phyloP scores from a whole-genome alignment of 1,140 invertebrate genomes.

The Wiebesia pumilae region DNA sequence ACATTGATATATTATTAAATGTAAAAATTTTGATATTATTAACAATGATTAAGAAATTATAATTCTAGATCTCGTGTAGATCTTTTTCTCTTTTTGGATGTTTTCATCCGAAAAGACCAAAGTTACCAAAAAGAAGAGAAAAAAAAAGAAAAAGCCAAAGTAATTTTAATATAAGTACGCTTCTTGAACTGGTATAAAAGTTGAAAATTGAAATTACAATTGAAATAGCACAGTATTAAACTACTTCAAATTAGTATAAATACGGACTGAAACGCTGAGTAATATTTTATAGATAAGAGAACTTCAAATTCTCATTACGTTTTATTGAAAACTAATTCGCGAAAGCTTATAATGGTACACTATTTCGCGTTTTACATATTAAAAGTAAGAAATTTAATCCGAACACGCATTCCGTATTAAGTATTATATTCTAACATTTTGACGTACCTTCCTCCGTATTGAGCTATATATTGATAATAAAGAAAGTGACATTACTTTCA shows the following conservation, averaged over 20 bases:
- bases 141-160: not conserved
- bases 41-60: too few relatives aligned
- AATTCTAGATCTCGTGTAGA: too few relatives aligned
- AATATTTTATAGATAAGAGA: conserved; percentile 7
- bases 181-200: too few relatives aligned
- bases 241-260: not conserved
- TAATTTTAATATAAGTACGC: too few relatives aligned
- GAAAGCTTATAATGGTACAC: not conserved
- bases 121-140: not conserved
- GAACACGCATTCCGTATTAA: not conserved
- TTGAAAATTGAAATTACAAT: not conserved
- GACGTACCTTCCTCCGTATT: not conserved
- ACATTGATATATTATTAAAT: too few relatives aligned
- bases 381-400: not conserved
- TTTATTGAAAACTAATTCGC: not conserved
- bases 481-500: not conserved
- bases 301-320: not conserved
- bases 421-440: not conserved
- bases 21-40: too few relatives aligned
- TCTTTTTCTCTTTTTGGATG: too few relatives aligned
- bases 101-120: not conserved
- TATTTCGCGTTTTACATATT: not conserved
- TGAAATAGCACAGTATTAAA: not conserved
- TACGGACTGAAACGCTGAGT: not conserved
- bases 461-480: not conserved